Evolutionary conservation across 2,888 invertebrate species (phyloP).

Genomic region (Volucella bombylans): DNA sequence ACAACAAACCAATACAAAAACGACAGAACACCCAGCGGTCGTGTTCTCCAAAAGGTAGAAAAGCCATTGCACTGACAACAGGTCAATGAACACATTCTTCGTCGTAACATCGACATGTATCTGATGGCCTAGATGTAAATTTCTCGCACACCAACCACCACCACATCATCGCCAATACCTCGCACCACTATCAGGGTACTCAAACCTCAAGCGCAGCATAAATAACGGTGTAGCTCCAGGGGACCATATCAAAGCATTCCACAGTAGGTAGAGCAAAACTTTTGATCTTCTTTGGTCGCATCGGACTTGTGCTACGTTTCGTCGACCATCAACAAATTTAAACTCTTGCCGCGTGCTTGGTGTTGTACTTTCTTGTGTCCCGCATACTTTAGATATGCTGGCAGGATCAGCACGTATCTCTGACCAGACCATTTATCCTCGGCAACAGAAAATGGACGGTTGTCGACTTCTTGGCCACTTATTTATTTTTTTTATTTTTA

Average conservation of each 20-base stretch:
- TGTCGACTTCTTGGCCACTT: slow-evolving; percentile 11
- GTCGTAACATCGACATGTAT: slow-evolving; percentile 33
- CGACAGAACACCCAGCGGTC: background rate
- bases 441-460: slow-evolving; percentile 10
- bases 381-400: slow-evolving; percentile 50
- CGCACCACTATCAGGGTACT: too few relatives aligned
- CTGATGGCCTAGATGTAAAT: slow-evolving; percentile 54
- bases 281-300: slow-evolving; percentile 43
- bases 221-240: background rate
- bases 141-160: slow-evolving; percentile 29
- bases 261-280: slow-evolving; percentile 24
- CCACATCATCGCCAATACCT: slow-evolving; percentile 3
- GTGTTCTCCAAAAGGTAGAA: slow-evolving; percentile 3
- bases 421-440: slow-evolving; percentile 52
- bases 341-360: slow-evolving; percentile 10
- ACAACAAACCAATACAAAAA: slow-evolving; percentile 4
- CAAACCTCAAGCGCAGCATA: slow-evolving; percentile 33
- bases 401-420: slow-evolving; percentile 61
- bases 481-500: too few relatives aligned
- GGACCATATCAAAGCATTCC: slow-evolving; percentile 11
- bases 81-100: slow-evolving; percentile 63
- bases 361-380: slow-evolving; percentile 7
- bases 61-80: slow-evolving; percentile 32
- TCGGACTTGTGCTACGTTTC: slow-evolving; percentile 3
- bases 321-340: slow-evolving; percentile 40